These are phyloP conservation scores for Melanchra persicariae DNA, from an alignment of 2,888 invertebrate genomes.

Conservation along the genomic window DNA sequence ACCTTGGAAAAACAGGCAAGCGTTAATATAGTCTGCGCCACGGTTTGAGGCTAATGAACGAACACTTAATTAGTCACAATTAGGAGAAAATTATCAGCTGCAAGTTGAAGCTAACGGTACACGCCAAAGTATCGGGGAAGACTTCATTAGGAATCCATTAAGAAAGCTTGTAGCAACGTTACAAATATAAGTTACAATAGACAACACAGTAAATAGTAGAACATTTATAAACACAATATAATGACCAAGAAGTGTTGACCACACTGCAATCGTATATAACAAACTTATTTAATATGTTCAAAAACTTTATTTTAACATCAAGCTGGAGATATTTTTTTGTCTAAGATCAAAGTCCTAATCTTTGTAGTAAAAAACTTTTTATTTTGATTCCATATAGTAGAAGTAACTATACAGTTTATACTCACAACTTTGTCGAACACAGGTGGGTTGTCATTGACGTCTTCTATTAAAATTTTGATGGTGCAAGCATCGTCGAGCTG, in stretches of 20 bases:
- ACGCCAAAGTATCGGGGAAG: constrained; percentile 31
- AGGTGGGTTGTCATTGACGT: constrained; percentile 97
- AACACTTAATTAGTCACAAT: constrained; percentile 74
- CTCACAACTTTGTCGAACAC: constrained; percentile 95
- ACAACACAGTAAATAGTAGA: constrained; percentile 16
- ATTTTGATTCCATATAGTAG: background rate
- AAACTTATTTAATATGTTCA: background rate
- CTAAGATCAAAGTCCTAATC: background rate
- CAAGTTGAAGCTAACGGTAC: constrained; percentile 57
- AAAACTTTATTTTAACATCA: background rate
- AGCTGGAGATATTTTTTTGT: background rate
- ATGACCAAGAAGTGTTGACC: background rate
- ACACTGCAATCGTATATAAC: constrained; percentile 1
- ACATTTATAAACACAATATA: background rate
- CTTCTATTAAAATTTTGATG: constrained; percentile 96
- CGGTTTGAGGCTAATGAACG: constrained; percentile 83
- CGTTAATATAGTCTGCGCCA: constrained; percentile 86
- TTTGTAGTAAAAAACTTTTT: background rate
- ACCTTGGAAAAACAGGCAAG: constrained; percentile 91
- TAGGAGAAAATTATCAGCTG: constrained; percentile 55
- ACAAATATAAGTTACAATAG: constrained; percentile 27
- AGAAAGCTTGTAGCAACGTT: constrained; percentile 37
- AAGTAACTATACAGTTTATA: constrained; percentile 65
- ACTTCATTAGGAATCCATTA: constrained; percentile 48
- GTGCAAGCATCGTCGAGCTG: constrained; percentile 98